Evolutionary conservation across 2,888 invertebrate species (phyloP).

Genomic region (Strigamia maritima): DNA sequence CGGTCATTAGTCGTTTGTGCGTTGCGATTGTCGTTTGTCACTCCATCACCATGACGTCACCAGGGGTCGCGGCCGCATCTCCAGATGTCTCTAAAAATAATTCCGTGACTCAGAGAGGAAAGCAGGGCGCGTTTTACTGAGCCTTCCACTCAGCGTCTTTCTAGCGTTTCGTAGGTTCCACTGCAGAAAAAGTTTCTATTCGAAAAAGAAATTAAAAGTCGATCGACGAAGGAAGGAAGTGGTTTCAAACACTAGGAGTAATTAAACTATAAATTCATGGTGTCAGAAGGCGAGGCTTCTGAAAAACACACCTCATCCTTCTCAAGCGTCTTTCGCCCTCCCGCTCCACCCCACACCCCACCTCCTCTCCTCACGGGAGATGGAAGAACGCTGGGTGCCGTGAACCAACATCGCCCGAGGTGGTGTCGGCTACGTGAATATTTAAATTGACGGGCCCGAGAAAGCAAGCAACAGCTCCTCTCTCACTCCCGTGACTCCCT

Average conservation of each 20-base stretch:
- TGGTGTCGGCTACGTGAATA: constrained; percentile 30
- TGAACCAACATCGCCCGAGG: constrained; percentile 20
- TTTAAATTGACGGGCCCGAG: constrained; percentile 33
- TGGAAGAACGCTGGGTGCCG: background rate
- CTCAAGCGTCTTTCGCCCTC: background rate
- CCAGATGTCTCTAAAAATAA: constrained; percentile 26
- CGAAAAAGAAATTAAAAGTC: constrained; percentile 24
- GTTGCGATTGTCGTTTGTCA: constrained; percentile 31
- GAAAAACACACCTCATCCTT: constrained; percentile 34
- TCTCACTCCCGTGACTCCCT: background rate
- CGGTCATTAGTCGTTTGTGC: constrained; percentile 25
- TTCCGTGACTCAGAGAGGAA: background rate
- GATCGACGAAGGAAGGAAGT: constrained; percentile 26
- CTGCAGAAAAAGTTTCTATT: background rate
- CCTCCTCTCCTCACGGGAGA: background rate
- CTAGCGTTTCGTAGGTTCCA: background rate
- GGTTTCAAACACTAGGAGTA: constrained; percentile 29
- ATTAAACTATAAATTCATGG: constrained; percentile 34
- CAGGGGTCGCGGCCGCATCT: constrained; percentile 21
- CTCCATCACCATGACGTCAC: constrained; percentile 20
- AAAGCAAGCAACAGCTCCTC: constrained; percentile 18
- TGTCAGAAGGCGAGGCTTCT: constrained; percentile 28
- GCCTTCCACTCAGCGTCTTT: background rate
- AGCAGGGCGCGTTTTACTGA: background rate
- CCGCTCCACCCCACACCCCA: background rate